Conservation (phyloP, 1,140 invertebrate genomes). For the Parapsyche elsis region DNA sequence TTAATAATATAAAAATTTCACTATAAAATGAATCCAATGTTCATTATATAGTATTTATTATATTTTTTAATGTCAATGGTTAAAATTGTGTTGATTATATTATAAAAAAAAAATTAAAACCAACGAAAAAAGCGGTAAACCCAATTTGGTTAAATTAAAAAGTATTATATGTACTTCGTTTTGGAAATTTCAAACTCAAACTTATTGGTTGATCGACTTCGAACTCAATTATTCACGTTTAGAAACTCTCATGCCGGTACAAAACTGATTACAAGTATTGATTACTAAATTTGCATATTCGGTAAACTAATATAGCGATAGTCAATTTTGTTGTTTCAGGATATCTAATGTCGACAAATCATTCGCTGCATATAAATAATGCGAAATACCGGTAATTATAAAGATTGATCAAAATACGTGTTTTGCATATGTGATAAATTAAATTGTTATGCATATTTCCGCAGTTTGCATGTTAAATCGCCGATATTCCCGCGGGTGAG, state of each 20-base stretch:
- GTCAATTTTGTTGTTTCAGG: background rate
- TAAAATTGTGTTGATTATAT: too few relatives aligned
- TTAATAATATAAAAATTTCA: too few relatives aligned
- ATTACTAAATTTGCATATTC: conserved; percentile 13
- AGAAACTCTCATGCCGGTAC: background rate
- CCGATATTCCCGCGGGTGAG: background rate
- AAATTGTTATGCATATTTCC: background rate
- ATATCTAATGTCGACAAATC: too few relatives aligned
- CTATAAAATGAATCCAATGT: too few relatives aligned
- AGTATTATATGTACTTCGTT: background rate
- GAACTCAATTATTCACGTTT: conserved; percentile 21
- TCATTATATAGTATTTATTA: too few relatives aligned
- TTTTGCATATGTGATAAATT: background rate
- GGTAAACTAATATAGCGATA: background rate
- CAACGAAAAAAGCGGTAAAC: too few relatives aligned
- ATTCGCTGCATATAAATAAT: too few relatives aligned
- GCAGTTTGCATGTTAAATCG: background rate
- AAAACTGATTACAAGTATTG: conserved; percentile 17
- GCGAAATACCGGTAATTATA: too few relatives aligned
- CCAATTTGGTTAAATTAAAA: too few relatives aligned
- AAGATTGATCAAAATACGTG: too few relatives aligned
- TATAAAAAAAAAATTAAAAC: too few relatives aligned
- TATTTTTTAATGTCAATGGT: too few relatives aligned
- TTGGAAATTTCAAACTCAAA: background rate
- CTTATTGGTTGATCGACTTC: background rate